Conservation (phyloP, 2,888 invertebrate genomes). For the Artemia sinica region DNA sequence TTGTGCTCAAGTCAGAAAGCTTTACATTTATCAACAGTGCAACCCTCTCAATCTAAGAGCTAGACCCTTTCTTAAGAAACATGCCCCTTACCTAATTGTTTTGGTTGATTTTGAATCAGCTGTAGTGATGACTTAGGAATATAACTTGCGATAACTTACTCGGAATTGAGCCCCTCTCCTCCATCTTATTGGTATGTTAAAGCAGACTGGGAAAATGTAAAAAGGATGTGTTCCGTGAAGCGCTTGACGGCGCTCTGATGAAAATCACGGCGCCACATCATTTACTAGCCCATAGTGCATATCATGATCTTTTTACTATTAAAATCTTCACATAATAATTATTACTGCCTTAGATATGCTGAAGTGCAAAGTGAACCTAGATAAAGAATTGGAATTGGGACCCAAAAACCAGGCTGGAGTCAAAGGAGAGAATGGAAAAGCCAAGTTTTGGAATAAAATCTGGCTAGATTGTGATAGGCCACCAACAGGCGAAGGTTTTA, state of each 20-base stretch:
- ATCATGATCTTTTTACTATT: neutral
- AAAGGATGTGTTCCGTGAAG: neutral
- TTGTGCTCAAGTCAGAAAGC: neutral
- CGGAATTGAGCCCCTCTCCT: neutral
- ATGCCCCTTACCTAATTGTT: neutral
- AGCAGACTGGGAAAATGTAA: neutral
- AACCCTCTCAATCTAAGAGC: neutral
- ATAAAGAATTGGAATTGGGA: neutral
- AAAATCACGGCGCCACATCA: neutral
- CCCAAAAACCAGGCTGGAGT: neutral
- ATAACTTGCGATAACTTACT: neutral
- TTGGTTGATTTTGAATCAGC: neutral
- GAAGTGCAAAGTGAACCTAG: neutral
- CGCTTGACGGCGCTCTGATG: neutral
- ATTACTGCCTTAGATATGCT: neutral
- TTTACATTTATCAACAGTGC: constrained; percentile 1
- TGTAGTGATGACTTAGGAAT: neutral
- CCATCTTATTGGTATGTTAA: neutral
- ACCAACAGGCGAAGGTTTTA: neutral
- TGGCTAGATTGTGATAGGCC: neutral
- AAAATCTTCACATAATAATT: neutral
- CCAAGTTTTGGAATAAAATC: neutral
- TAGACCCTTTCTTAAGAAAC: neutral
- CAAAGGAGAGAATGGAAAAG: neutral
- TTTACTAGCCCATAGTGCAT: neutral